A percentile compares a stretch with the other conserved stretches of the same genome.
Evolutionary conservation across 2,888 invertebrate genomes (phyloP).

Genomic region (Drosophila setosimentum): DNA sequence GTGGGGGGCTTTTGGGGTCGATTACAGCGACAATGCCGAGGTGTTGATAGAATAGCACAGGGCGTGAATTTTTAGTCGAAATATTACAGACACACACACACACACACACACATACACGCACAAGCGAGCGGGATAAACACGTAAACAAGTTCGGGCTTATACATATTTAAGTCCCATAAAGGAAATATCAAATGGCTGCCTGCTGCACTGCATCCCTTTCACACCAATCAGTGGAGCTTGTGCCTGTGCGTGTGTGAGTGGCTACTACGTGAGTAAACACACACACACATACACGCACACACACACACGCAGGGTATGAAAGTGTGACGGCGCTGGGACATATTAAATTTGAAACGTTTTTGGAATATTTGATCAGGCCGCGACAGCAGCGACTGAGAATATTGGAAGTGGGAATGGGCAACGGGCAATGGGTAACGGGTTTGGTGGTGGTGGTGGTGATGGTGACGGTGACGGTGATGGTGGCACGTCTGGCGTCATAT

Average conservation of each 20-base stretch:
- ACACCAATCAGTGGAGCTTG: conserved; percentile 35
- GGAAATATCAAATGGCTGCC: conserved; percentile 70
- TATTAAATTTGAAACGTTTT: conserved; percentile 83
- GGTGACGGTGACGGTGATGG: conserved; percentile 34
- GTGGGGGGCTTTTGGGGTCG: conserved; percentile 24
- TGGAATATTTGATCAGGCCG: conserved; percentile 81
- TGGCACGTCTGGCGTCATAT: conserved; percentile 48
- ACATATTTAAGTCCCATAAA: conserved; percentile 79
- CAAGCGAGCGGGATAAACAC: conserved; percentile 44
- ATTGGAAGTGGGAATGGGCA: conserved; percentile 28
- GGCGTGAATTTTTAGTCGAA: conserved; percentile 73
- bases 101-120: conserved; percentile 5
- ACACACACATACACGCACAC: background rate
- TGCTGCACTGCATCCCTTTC: conserved; percentile 44
- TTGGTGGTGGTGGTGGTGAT: conserved; percentile 4
- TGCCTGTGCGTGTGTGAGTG: conserved; percentile 16
- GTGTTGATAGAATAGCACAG: conserved; percentile 77
- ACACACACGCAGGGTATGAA: conserved; percentile 20
- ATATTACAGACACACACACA: conserved; percentile 43
- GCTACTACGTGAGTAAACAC: conserved; percentile 26
- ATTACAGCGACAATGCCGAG: conserved; percentile 66
- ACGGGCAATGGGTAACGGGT: conserved; percentile 13
- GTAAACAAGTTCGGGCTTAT: conserved; percentile 69
- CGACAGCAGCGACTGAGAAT: conserved; percentile 28
- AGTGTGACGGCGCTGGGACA: conserved; percentile 53